Evolutionary conservation across 1,140 invertebrate genomes (phyloP), one percentile per base, ranked within the genome.

Genomic region (Macrobrachium nipponense): DNA sequence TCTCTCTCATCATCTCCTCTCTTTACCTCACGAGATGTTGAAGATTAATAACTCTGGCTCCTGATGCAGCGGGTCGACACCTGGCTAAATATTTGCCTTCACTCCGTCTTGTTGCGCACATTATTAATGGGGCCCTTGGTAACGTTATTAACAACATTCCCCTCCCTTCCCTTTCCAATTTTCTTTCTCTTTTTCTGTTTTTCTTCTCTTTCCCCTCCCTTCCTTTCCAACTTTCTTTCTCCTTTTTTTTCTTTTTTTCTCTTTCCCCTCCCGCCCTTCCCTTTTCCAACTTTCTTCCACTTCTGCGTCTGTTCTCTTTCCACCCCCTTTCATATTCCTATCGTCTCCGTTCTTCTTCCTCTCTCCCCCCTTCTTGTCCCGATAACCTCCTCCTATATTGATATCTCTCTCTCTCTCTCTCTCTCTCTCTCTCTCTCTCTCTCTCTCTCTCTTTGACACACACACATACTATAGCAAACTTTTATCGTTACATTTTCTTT

Each of bases 31-130:
- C 51, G 51, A 51, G 51, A 51, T 51, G 51, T 51, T 51, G 68
- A 70, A 70, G 68, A 70, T 70, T 70, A 70, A 70, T 70, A 70
- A 51, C 51, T 51, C 51, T 70, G 36, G 68, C 23, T 23, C 68
- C 23, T 70, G 18, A 23, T 70, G 68, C 68, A 70, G 68, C 23
- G 23, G 68, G 68, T 43, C 36, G 68, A 70, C 68, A 70, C 68
- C 68, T 70, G 68, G 68, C 36, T 70, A 70, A 70, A 70, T 70
- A 70, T 70, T 70, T 70, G 68, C 68, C 68, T 70, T 70, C 68
- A 70, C 68, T 70, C 36, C 68, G 68, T 70, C 68, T 70, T 70
- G 68, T 70, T 70, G 68, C 68, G 23, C 23, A 43, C 68, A 70
- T 70, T 70, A 70, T 70, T 70, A 70, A 70, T 70, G 68, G 68